phyloP scores from a whole-genome alignment of 2,888 invertebrate genomes.

The Danaus chrysippus region DNA sequence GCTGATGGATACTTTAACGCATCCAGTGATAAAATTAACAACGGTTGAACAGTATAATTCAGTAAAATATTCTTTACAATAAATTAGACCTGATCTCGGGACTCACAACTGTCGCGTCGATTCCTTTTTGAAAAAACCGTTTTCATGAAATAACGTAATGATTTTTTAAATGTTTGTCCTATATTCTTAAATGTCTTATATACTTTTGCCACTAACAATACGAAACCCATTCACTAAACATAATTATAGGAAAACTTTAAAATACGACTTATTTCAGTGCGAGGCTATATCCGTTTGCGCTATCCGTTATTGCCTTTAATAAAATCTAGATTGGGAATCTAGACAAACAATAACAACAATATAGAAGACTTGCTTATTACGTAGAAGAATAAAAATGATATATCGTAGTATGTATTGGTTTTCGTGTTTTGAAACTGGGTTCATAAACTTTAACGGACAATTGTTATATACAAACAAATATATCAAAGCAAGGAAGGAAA shows the following conservation, averaged over 20 bases:
- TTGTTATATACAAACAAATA: no score
- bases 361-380: conserved; percentile 7
- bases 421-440: background rate
- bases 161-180: background rate
- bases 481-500: no score
- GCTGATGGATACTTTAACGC: no score
- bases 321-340: conserved; percentile 30
- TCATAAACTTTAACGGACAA: background rate
- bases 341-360: conserved; percentile 23
- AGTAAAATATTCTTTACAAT: no score
- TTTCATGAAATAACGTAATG: background rate
- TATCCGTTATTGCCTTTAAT: conserved; percentile 36
- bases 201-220: background rate
- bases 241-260: conserved; percentile 31
- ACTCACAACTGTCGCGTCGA: no score
- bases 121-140: no score
- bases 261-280: conserved; percentile 26
- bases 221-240: conserved; percentile 15
- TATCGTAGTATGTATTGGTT: conserved; percentile 1
- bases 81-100: no score
- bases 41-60: no score
- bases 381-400: conserved; percentile 4
- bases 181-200: background rate
- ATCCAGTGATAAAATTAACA: no score
- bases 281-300: conserved; percentile 24